Conservation (phyloP, 2,888 invertebrate genomes). For the Clanis bilineata region DNA sequence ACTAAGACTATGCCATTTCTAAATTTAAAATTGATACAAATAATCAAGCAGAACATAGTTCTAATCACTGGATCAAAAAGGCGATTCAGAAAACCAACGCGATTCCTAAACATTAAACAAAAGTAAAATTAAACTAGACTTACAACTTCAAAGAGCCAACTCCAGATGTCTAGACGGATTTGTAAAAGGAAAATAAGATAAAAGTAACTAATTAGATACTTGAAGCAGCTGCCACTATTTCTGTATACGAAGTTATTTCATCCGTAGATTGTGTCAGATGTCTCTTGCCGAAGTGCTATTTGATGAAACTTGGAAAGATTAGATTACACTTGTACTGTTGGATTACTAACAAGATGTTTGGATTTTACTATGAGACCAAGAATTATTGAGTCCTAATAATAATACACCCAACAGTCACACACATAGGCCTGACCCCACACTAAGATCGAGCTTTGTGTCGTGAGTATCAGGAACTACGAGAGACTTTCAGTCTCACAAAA, state of each 20-base stretch:
- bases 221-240: background rate
- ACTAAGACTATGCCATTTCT: too few relatives aligned
- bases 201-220: conserved; percentile 12
- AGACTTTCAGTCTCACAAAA: too few relatives aligned
- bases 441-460: too few relatives aligned
- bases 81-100: background rate
- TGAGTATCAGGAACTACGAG: too few relatives aligned
- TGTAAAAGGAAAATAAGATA: background rate
- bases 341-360: background rate
- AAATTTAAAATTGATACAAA: too few relatives aligned
- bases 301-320: background rate
- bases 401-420: too few relatives aligned
- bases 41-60: too few relatives aligned
- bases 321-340: background rate
- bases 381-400: too few relatives aligned
- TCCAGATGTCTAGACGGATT: conserved; percentile 11
- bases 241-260: conserved; percentile 1
- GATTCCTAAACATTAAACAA: background rate
- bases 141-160: background rate
- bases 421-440: too few relatives aligned
- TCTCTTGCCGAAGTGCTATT: background rate
- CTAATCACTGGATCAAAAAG: too few relatives aligned
- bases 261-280: background rate
- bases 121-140: background rate
- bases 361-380: background rate